Conservation (phyloP, 2,797 vertebrate species). For the Myiotriccus ornatus region DNA sequence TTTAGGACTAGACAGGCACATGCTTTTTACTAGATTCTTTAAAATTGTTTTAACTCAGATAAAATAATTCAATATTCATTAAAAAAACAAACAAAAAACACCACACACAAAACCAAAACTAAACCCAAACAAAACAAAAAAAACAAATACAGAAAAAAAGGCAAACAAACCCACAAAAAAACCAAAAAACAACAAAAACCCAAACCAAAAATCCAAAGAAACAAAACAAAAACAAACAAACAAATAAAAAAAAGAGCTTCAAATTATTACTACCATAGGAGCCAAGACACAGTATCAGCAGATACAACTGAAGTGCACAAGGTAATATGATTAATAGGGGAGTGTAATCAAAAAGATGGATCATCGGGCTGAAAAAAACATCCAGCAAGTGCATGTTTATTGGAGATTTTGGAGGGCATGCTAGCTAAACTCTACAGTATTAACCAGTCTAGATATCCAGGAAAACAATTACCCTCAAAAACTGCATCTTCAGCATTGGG, state of each 20-base stretch:
- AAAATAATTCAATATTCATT: background rate
- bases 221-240: too few species aligned
- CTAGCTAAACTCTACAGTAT: background rate
- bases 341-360: background rate
- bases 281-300: background rate
- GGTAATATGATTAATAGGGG: background rate
- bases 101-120: too few species aligned
- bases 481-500: background rate
- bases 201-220: too few species aligned
- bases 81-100: rapidly evolving
- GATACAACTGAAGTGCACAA: background rate
- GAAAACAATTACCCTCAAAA: background rate
- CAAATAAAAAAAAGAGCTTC: background rate
- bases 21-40: background rate
- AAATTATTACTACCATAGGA: background rate
- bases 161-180: too few species aligned
- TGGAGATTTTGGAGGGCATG: background rate
- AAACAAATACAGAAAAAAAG: too few species aligned
- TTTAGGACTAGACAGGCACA: background rate
- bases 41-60: background rate
- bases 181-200: too few species aligned
- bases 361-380: background rate
- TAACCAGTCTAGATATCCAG: background rate
- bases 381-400: background rate
- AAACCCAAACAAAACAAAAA: too few species aligned